Conservation (phyloP, 1,140 invertebrate species). For the Trichonephila inaurata region DNA sequence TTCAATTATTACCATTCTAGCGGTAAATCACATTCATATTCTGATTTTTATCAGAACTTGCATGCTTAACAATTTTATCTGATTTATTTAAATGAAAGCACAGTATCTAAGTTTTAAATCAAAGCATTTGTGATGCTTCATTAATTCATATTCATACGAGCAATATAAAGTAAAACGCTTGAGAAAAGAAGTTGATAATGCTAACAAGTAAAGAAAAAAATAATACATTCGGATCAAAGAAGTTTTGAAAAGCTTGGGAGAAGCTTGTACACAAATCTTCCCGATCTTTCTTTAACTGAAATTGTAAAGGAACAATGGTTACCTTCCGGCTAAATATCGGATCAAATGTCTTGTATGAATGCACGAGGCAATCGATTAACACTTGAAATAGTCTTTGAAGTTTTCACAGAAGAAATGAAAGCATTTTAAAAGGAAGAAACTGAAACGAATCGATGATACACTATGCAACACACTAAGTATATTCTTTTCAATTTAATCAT, state of each 20-base stretch:
- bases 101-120: neutral
- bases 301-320: neutral
- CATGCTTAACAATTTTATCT: neutral
- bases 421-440: neutral
- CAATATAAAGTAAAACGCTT: neutral
- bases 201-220: neutral
- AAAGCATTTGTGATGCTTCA: neutral
- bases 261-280: neutral
- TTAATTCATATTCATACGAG: neutral
- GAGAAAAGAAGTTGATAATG: neutral
- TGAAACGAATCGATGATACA: neutral
- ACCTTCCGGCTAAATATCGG: neutral
- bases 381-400: slow-evolving; percentile 44
- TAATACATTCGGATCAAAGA: neutral
- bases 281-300: neutral
- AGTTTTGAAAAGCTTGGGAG: neutral
- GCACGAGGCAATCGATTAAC: neutral
- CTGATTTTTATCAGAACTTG: neutral
- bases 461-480: neutral
- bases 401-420: slow-evolving; percentile 17
- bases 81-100: neutral
- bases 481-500: neutral
- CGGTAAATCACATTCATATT: neutral
- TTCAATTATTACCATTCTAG: neutral
- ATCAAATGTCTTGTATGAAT: slow-evolving; percentile 1